Evolutionary conservation across 2,113 vertebrate genomes (phyloP).

Genomic region (Alosa alosa): DNA sequence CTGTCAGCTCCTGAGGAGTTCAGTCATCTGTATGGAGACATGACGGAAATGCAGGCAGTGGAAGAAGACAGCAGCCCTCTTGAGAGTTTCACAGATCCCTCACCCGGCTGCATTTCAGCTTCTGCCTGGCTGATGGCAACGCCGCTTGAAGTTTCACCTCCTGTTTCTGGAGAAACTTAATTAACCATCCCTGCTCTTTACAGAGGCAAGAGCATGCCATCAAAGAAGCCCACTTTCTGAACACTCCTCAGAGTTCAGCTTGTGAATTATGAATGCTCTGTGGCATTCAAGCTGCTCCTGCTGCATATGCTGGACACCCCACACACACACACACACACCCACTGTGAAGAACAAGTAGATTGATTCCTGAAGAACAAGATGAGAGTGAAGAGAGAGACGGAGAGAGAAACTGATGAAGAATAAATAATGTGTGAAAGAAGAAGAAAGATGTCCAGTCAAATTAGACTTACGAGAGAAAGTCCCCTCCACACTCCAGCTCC

Average conservation of each 20-base stretch:
- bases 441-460: background rate
- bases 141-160: conserved; percentile 26
- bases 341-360: background rate
- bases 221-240: conserved; percentile 32
- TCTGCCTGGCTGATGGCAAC: background rate
- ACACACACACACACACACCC: too few relatives aligned
- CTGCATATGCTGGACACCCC: conserved; percentile 12
- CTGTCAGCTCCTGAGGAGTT: background rate
- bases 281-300: conserved; percentile 32
- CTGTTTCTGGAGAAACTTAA: background rate
- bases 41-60: conserved; percentile 23
- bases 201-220: conserved; percentile 15
- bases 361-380: background rate
- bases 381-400: background rate
- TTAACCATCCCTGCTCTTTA: conserved; percentile 1
- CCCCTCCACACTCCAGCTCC: background rate
- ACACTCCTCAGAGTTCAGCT: conserved; percentile 45
- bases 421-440: conserved; percentile 5
- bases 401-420: background rate
- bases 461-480: background rate
- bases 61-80: conserved; percentile 27
- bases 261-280: conserved; percentile 61
- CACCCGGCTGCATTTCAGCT: background rate
- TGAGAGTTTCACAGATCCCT: conserved; percentile 26
- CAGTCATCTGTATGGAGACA: conserved; percentile 36